Evolutionary conservation across 2,113 vertebrate genomes (phyloP), one percentile per base, ranked within the genome.

Genomic region (Beaufortia kweichowensis): DNA sequence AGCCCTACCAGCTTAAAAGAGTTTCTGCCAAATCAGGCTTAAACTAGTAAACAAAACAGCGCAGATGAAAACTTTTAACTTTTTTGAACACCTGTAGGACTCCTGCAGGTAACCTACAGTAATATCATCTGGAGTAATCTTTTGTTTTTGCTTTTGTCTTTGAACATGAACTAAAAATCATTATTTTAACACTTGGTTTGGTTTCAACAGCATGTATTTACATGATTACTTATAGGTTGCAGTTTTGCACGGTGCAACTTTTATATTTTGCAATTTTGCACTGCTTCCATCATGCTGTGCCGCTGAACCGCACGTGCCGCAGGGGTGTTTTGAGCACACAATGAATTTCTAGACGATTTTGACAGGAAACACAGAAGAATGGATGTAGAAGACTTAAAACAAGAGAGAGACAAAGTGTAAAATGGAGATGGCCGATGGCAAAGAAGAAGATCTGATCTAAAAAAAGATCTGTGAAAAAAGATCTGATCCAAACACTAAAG

Each of bases 1-100:
- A 87, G 87, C 65, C 73, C 70, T 73, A n/a, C 41, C 43, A 82
- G 86, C 87, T 88, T 87, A 88, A 88, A 87, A 82, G 61, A 85
- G 82, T 80, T 77, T 24, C 6, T 72, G 81, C 81, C 79, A 84
- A 86, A 82, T 61, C 23, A 76, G 84, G 82, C 41, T 75, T 64
- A 28, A 57, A 84, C 68, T 84, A 78, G 74, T 69, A 81, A 83
- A 76, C 31, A 78, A 53, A 26, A 48, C 31, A 29, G 12, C 15
- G 4, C 15, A 64, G 33, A 50, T 67, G 46, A 79, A 75, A 79
- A 72, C 41, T 41, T 57, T n/a, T 26, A 79, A 60, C 14, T 26
- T 35, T 53, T 39, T 31, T n/a, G n/a, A n/a, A n/a, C n/a, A n/a
- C n/a, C n/a, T n/a, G n/a, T n/a, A n/a, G n/a, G n/a, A n/a, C n/a